Conservation (phyloP, 2,888 invertebrate species). For the Andrena minutula region DNA sequence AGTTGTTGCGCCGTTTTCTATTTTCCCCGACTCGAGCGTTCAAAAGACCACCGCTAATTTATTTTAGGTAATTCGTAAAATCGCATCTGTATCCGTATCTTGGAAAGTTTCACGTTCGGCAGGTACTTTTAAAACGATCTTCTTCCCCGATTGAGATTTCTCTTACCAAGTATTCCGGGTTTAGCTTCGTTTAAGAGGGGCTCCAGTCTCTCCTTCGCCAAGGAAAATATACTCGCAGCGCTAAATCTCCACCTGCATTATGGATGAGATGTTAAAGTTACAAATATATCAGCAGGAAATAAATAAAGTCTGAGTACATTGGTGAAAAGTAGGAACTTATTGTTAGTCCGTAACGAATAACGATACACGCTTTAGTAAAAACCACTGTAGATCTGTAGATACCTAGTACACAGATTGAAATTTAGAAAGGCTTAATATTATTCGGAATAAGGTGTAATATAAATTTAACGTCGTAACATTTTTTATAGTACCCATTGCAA, state of each 20-base stretch:
- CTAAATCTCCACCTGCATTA: slow-evolving; percentile 82
- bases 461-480: too few species aligned
- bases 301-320: not conserved
- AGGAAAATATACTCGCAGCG: slow-evolving; percentile 84
- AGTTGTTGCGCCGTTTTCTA: not conserved
- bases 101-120: slow-evolving; percentile 5
- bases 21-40: not conserved
- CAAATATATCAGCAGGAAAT: not conserved
- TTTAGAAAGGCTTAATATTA: too few species aligned
- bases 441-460: too few species aligned
- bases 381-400: too few species aligned
- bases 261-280: slow-evolving; percentile 6
- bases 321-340: not conserved
- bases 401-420: too few species aligned
- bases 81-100: too few species aligned
- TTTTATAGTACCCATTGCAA: too few species aligned
- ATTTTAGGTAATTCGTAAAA: not conserved
- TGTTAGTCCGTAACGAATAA: too few species aligned
- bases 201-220: slow-evolving; percentile 85
- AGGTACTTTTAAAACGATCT: not conserved
- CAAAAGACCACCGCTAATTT: not conserved
- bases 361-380: too few species aligned
- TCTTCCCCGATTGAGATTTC: not conserved
- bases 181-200: slow-evolving; percentile 85
- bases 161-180: slow-evolving; percentile 86